Conservation (phyloP, 2,797 vertebrate species). For the Rhinoraja longicauda region DNA sequence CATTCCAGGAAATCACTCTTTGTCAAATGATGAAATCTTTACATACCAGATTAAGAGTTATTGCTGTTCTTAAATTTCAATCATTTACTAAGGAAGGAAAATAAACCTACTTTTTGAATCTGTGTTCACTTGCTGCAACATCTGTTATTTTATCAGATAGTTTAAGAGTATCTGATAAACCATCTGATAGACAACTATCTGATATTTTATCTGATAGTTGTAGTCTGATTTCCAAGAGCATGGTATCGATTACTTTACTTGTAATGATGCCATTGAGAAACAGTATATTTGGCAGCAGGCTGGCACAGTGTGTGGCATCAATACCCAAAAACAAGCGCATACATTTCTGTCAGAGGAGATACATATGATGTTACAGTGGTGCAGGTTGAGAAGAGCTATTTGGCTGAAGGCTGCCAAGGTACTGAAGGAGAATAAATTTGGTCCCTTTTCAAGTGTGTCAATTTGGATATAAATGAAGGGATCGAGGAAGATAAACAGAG, state of each 20-base stretch:
- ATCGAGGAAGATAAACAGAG: neutral
- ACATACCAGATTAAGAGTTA: too few species aligned
- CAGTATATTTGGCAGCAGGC: neutral
- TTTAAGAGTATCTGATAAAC: too few species aligned
- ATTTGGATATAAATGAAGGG: neutral
- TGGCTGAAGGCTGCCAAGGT: neutral
- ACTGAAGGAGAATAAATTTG: neutral
- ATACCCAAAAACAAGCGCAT: neutral
- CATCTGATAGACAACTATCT: neutral
- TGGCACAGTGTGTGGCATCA: neutral
- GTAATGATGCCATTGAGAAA: neutral
- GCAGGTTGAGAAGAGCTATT: neutral
- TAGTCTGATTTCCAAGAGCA: neutral
- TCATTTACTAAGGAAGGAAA: neutral
- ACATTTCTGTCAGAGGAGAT: neutral
- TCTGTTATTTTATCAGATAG: neutral
- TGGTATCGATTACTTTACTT: neutral
- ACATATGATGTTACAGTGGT: neutral
- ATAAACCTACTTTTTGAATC: neutral
- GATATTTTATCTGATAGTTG: neutral
- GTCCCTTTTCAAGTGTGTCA: neutral
- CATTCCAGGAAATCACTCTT: too few species aligned
- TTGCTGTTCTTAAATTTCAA: neutral
- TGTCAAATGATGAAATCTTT: too few species aligned
- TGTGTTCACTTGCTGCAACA: neutral